Conservation (phyloP, 2,113 vertebrate genomes). For the Gymnogyps californianus region DNA sequence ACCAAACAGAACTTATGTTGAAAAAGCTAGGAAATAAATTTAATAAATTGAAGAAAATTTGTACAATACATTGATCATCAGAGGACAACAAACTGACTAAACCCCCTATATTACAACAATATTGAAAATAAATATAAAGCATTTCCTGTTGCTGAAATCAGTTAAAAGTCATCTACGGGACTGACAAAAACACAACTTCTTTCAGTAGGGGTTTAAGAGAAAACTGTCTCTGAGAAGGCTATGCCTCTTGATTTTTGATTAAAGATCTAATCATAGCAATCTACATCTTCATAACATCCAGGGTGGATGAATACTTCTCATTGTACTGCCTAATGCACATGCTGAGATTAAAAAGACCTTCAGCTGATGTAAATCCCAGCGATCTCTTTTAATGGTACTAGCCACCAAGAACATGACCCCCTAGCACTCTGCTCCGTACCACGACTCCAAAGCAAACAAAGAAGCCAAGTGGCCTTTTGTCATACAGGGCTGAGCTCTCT, state of each 20-base stretch:
- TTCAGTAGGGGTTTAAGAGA: background rate
- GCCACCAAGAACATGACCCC: background rate
- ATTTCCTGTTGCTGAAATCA: background rate
- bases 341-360: background rate
- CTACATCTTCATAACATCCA: background rate
- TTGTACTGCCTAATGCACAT: background rate
- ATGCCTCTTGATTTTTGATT: background rate
- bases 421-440: background rate
- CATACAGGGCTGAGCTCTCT: background rate
- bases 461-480: background rate
- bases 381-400: background rate
- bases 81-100: background rate
- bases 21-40: background rate
- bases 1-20: background rate
- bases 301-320: background rate
- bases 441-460: background rate
- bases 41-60: background rate
- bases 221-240: background rate
- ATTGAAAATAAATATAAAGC: background rate
- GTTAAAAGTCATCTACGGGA: background rate
- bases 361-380: background rate
- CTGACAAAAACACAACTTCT: background rate
- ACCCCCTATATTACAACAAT: background rate
- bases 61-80: background rate
- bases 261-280: background rate